Base-by-base conservation (phyloP, 2,888 invertebrate species). In the Argyresthia goedartella region DNA sequence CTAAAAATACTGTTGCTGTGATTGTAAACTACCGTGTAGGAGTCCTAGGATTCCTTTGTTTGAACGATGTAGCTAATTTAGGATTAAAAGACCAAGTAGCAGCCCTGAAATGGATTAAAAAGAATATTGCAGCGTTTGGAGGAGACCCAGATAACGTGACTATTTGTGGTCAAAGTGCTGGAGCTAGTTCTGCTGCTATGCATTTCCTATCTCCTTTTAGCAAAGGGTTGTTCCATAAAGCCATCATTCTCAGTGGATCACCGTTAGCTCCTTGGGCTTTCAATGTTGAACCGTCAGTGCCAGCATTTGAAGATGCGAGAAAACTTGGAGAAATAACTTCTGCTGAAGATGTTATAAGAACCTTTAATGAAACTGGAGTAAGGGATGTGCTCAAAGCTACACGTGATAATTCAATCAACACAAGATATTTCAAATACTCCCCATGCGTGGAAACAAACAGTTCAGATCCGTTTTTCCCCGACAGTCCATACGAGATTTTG, bases 111-210 rank as follows among this genome's bases (percentile, higher is more conserved):
- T 86, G 86, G 85, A 66, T 86, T n/a, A 65, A 59, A 41, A 67
- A 59, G 35, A 86, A 85, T 52, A 84, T 85, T 51, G 63, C 66
- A 1, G 71, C 73, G 1, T 85, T 86, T 52, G 81, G 82, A 1
- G 86, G 86, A 42, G 85, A 85, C 55, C 81, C 81, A 0, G 79
- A 82, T 10, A 84, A 84, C 52, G 81, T 86, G 1, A 84, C 81
- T 0, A 55, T 86, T 43, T 75, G 73, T 16, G 86, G 86, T 0
- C 82, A 86, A 42, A 86, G 85, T 43, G 82, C 86, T 0, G 86
- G 86, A 0, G 77, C 76, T 0, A 68, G 73, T n/a, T 63, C 79
- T 0, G 73, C 76, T 0, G 71, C 75, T 0, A 74, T 82, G 75
- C 85, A 81, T 53, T 59, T 85, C 25, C 60, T 85, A 0, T 76